Conservation (phyloP, 2,888 invertebrate genomes). For the Hyposoter dolosus region DNA sequence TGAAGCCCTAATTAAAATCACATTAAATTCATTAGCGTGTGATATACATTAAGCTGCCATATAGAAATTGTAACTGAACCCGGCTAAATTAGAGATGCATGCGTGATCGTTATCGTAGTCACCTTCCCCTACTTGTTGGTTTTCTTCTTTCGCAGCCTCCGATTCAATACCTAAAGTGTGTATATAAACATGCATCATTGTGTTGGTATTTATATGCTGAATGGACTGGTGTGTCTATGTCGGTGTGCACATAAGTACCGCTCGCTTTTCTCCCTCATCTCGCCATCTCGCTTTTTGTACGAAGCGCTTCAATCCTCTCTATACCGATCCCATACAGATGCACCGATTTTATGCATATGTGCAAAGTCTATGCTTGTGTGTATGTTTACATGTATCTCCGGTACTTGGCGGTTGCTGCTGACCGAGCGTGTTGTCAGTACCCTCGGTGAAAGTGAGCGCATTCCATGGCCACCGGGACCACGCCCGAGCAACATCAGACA, state of each 20-base stretch:
- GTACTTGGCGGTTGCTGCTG: constrained; percentile 52
- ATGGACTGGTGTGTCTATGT: background rate
- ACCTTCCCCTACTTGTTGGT: constrained; percentile 34
- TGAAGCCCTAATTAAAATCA: background rate
- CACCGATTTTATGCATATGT: background rate
- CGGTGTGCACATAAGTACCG: constrained; percentile 59
- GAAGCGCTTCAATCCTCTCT: constrained; percentile 61
- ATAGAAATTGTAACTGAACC: constrained; percentile 12
- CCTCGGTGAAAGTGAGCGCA: constrained; percentile 84
- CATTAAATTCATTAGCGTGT: background rate
- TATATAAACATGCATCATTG: background rate
- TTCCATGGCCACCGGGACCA: constrained; percentile 85
- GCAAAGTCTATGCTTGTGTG: constrained; percentile 9
- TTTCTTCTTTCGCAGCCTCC: constrained; percentile 30
- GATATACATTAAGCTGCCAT: background rate
- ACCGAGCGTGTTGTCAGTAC: constrained; percentile 68
- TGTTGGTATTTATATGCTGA: background rate
- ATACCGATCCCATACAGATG: constrained; percentile 23
- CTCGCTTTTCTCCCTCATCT: constrained; percentile 66
- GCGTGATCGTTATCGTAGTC: constrained; percentile 57
- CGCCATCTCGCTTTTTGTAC: constrained; percentile 56
- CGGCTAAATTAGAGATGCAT: constrained; percentile 48
- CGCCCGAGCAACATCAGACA: constrained; percentile 83
- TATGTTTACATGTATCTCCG: constrained; percentile 44
- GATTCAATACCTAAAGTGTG: constrained; percentile 1